Evolutionary conservation across 2,888 invertebrate genomes (phyloP).

Genomic region (Ommatoiulus sabulosus): DNA sequence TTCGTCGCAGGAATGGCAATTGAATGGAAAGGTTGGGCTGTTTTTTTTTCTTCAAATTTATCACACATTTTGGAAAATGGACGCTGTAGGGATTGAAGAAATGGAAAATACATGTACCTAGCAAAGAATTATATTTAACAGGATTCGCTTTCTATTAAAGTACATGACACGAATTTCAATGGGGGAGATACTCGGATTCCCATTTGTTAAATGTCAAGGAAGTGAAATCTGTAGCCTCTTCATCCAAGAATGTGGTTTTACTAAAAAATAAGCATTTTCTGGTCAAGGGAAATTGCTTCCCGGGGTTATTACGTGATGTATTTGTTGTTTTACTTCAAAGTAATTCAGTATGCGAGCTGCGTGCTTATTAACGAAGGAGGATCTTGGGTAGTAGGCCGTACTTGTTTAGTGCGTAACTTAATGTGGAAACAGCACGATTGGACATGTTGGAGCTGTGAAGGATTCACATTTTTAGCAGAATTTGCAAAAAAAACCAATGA

Average conservation of each 20-base stretch:
- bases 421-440: too few relatives aligned
- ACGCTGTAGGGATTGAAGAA: neutral
- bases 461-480: too few relatives aligned
- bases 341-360: too few relatives aligned
- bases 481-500: too few relatives aligned
- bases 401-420: too few relatives aligned
- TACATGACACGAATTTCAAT: neutral
- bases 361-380: too few relatives aligned
- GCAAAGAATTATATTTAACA: neutral
- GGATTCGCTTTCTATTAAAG: neutral
- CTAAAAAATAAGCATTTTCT: neutral
- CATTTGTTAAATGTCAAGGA: neutral
- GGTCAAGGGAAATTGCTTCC: neutral
- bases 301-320: neutral
- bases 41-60: neutral
- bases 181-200: neutral
- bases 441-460: too few relatives aligned
- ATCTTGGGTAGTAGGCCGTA: too few relatives aligned
- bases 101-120: neutral
- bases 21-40: neutral
- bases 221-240: neutral
- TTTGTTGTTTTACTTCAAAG: neutral
- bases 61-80: neutral
- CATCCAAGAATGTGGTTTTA: neutral
- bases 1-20: neutral